Base-by-base conservation (phyloP, 2,888 invertebrate genomes). In the Dasysyrphus tricinctus region DNA sequence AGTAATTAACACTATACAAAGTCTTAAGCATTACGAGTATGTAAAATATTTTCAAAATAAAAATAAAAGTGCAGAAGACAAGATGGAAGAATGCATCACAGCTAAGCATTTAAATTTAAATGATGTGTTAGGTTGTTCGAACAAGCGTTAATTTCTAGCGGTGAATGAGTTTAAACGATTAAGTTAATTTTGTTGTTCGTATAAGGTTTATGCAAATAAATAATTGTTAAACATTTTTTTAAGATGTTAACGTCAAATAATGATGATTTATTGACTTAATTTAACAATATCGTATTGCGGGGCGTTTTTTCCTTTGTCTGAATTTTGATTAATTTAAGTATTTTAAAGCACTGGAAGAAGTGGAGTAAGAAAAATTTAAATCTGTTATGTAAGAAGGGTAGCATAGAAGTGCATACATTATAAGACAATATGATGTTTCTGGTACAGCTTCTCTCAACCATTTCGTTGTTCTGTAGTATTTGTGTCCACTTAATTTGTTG, bases 1-100 rank as follows among this genome's bases (percentile, higher is more conserved):
- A 65, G 65, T 47, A 49, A 65, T 65, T 65, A 49, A 47, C 47
- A 65, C 32, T 9, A 6, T 16, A 34, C 29, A 44, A 47, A 34
- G 47, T 39, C 3, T 3, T 12, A 32, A 16, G 11, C 34, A 44
- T 16, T 19, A 37, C 12, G 51, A 29, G 7, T 51, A 11, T 24
- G 16, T 37, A 19, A 19, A 19, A 39, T 39, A 12, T 34, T 56
- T n/a, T 2, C 9, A 32, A 56, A 37, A 19, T 1, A 59, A 44
- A 11, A 63, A 24, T 24, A 24, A 29, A 44, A 8, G 12, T 44
- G 1, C 1, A 47, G 32, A 16, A 59, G 7, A 14, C 0, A 37
- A 59, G 37, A 37, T 19, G 56, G n/a, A 5, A 56, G 34, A 56
- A 7, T 7, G n/a, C n/a, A n/a, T 14, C 6, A 32, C 0, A 14